Conservation (phyloP, 2,797 vertebrate species). For the Neopelma chrysocephalum region DNA sequence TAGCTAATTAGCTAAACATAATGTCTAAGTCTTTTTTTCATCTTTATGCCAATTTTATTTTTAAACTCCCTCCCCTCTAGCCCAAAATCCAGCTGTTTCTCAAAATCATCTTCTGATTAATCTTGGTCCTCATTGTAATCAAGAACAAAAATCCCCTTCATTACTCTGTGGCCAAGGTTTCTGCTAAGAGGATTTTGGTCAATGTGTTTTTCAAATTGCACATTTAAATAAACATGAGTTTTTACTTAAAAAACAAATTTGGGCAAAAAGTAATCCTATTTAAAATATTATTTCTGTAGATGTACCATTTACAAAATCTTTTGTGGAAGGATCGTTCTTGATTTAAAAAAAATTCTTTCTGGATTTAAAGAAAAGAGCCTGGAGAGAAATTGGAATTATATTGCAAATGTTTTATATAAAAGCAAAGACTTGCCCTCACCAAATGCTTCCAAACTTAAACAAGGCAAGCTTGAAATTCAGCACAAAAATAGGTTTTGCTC, state of each 20-base stretch:
- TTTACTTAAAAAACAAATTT: background rate
- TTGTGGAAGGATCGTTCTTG: background rate
- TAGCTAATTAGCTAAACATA: slow-evolving; percentile 40
- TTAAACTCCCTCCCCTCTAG: slow-evolving; percentile 39
- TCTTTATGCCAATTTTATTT: slow-evolving; percentile 45
- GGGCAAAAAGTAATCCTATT: background rate
- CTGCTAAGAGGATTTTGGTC: slow-evolving; percentile 27
- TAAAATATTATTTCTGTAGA: background rate
- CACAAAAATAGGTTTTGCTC: background rate
- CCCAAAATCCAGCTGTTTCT: slow-evolving; percentile 50
- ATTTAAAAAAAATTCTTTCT: background rate
- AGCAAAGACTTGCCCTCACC: background rate
- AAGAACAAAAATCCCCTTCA: slow-evolving; percentile 46
- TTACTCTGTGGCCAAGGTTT: background rate
- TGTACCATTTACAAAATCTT: background rate
- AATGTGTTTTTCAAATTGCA: background rate
- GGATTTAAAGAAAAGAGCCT: background rate
- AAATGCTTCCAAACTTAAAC: slow-evolving; percentile 1
- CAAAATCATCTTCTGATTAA: slow-evolving; percentile 28
- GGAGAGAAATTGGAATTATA: background rate
- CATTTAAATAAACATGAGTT: background rate
- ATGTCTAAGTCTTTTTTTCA: slow-evolving; percentile 7
- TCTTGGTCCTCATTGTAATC: slow-evolving; percentile 16
- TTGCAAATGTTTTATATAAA: background rate
- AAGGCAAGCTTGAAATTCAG: slow-evolving; percentile 14